These are phyloP conservation scores for Parapristionchus giblindavisi DNA, from an alignment of 2,888 invertebrate species.

Conservation along the genomic window DNA sequence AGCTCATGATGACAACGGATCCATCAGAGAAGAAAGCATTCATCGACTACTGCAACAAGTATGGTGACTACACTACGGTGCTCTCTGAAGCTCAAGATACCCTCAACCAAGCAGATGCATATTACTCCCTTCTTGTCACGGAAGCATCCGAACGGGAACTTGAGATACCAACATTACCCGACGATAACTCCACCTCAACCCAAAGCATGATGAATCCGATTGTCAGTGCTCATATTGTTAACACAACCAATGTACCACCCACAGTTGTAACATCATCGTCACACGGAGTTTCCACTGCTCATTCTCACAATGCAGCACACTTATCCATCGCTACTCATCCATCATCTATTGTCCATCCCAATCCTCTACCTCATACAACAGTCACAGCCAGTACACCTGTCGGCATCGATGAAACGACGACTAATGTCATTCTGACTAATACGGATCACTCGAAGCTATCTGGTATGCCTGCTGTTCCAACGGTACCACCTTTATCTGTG, in stretches of 20 bases:
- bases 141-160: slow-evolving; percentile 1
- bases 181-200: background rate
- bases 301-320: background rate
- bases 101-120: background rate
- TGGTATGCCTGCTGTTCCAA: no score
- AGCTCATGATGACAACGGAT: background rate
- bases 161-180: background rate
- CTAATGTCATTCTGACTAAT: no score
- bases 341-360: background rate
- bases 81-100: background rate
- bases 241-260: background rate
- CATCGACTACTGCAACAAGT: background rate
- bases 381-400: no score
- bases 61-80: background rate
- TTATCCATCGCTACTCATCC: background rate
- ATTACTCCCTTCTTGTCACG: slow-evolving; percentile 1
- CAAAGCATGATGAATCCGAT: background rate
- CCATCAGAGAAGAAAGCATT: slow-evolving; percentile 1
- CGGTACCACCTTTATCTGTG: no score
- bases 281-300: background rate
- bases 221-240: background rate
- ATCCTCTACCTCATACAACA: no score
- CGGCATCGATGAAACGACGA: no score
- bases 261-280: background rate
- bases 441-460: no score